phyloP scores from a whole-genome alignment of 2,113 vertebrate genomes.

The Onychorhynchus coronatus region DNA sequence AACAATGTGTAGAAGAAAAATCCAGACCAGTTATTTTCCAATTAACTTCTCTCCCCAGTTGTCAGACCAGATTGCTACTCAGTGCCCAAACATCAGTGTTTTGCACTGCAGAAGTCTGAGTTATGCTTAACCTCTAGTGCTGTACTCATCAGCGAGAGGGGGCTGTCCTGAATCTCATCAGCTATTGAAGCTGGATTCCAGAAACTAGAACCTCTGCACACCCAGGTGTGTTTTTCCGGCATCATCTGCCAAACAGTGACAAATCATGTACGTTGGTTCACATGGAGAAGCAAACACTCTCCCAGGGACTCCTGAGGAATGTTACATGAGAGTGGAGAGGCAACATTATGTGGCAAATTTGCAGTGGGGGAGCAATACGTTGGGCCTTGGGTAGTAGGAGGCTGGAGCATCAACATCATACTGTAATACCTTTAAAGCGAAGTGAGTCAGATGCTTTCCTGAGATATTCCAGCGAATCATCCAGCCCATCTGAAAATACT shows the following conservation, averaged over 20 bases:
- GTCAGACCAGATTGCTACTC: neutral
- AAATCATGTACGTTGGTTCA: neutral
- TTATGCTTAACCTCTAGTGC: neutral
- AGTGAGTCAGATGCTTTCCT: conserved; percentile 68
- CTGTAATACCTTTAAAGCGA: conserved; percentile 64
- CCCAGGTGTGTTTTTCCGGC: neutral
- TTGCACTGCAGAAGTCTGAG: neutral
- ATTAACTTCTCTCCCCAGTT: neutral
- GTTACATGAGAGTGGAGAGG: neutral
- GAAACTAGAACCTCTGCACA: neutral
- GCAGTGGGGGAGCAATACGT: neutral
- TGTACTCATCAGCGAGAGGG: neutral
- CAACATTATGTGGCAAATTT: neutral
- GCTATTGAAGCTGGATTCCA: neutral
- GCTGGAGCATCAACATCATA: neutral
- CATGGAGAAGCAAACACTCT: neutral
- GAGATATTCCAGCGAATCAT: conserved; percentile 74
- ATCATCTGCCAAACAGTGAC: neutral
- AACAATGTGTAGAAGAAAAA: neutral
- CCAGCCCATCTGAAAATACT: conserved; percentile 86
- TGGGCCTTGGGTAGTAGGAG: neutral
- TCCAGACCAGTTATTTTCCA: neutral
- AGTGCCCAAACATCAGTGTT: neutral
- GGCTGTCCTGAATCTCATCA: neutral
- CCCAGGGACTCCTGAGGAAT: neutral